phyloP scores from a whole-genome alignment of 2,797 vertebrate species.

The Helicolenus hilgendorfi region DNA sequence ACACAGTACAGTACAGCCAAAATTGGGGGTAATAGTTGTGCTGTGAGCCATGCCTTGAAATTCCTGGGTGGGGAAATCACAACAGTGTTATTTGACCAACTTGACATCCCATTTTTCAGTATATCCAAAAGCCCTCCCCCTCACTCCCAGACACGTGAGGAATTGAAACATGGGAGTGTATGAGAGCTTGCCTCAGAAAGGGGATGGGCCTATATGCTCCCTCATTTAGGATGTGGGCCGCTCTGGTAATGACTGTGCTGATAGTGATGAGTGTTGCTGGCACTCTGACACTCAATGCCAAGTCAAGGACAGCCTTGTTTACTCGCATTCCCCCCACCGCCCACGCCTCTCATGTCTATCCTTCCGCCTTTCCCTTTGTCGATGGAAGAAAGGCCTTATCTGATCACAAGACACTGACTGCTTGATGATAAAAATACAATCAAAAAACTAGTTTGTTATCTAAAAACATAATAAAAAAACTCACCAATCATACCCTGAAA shows the following conservation, averaged over 20 bases:
- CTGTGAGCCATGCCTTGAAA: neutral
- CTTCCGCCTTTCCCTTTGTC: neutral
- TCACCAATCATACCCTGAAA: neutral
- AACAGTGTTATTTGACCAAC: slow-evolving; percentile 16
- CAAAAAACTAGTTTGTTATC: slow-evolving; percentile 19
- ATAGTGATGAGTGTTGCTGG: slow-evolving; percentile 54
- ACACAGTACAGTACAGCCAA: neutral
- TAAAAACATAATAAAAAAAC: slow-evolving; percentile 17
- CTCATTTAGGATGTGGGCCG: neutral
- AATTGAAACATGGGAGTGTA: slow-evolving; percentile 29
- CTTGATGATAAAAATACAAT: slow-evolving; percentile 2
- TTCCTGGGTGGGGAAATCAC: slow-evolving; percentile 15
- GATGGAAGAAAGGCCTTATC: slow-evolving; percentile 1
- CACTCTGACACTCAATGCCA: slow-evolving; percentile 20
- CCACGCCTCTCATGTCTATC: neutral
- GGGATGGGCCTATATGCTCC: slow-evolving; percentile 5
- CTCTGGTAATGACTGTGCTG: slow-evolving; percentile 40
- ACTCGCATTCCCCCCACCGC: neutral
- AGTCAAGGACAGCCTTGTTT: slow-evolving; percentile 71
- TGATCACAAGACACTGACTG: neutral
- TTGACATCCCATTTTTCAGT: slow-evolving; percentile 41
- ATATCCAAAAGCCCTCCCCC: neutral
- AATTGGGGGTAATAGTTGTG: neutral
- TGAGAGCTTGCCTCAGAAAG: neutral
- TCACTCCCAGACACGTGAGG: slow-evolving; percentile 57